Conservation (phyloP, 2,888 invertebrate genomes). For the Scaptomyza caliginosa region DNA sequence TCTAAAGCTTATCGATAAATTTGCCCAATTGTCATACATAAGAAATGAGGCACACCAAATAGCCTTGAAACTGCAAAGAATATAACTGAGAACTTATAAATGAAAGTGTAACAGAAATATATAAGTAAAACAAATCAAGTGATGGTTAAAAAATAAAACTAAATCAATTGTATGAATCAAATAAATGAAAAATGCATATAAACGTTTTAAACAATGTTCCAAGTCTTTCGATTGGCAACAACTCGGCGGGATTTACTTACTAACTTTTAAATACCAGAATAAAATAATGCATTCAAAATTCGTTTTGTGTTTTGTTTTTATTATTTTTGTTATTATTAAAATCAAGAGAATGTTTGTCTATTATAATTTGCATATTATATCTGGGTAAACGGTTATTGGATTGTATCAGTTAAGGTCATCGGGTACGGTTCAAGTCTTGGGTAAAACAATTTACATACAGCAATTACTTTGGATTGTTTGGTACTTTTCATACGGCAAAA, state of each 20-base stretch:
- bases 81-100: conserved; percentile 46
- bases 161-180: conserved; percentile 73
- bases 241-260: background rate
- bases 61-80: conserved; percentile 67
- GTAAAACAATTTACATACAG: background rate
- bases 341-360: conserved; percentile 43
- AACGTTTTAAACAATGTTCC: conserved; percentile 65
- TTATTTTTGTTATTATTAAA: conserved; percentile 58
- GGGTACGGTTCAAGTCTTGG: conserved; percentile 1
- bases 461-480: background rate
- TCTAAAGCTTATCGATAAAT: conserved; percentile 50
- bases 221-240: background rate
- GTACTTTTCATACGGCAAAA: background rate
- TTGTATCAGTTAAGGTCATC: conserved; percentile 17
- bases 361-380: conserved; percentile 65
- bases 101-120: conserved; percentile 54
- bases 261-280: background rate
- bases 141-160: conserved; percentile 62
- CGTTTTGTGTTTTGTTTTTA: conserved; percentile 59
- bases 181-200: conserved; percentile 77
- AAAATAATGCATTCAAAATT: conserved; percentile 7
- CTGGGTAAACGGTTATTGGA: conserved; percentile 21
- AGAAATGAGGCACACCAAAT: conserved; percentile 71
- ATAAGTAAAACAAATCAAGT: conserved; percentile 46
- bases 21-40: conserved; percentile 59